A percentile compares a stretch with the other conserved stretches of the same genome.
Conservation (phyloP, 1,140 invertebrate genomes). For the Meloidogyne hapla region DNA sequence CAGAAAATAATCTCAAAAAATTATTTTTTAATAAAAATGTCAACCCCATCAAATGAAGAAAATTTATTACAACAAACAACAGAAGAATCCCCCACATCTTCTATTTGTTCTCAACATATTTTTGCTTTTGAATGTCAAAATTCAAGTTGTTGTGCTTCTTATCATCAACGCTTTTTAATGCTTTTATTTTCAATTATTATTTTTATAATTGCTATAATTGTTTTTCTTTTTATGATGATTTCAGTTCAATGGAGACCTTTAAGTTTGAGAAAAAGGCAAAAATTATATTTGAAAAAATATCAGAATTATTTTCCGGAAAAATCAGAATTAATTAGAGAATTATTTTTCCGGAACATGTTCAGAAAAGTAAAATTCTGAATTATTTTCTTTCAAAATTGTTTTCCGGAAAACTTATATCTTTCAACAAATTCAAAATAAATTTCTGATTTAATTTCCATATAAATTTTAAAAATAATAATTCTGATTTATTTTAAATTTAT, state of each 20-base stretch:
- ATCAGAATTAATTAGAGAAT: too few species aligned
- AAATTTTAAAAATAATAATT: slow-evolving; percentile 8
- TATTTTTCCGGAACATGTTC: too few species aligned
- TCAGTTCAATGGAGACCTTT: slow-evolving; percentile 46
- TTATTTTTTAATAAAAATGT: background rate
- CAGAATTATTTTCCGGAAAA: too few species aligned
- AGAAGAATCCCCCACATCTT: background rate
- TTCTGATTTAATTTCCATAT: slow-evolving; percentile 20
- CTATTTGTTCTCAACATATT: slow-evolving; percentile 25
- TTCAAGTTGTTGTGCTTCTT: slow-evolving; percentile 42
- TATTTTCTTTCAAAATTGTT: slow-evolving; percentile 17
- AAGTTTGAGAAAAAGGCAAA: slow-evolving; percentile 12
- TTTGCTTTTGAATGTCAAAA: slow-evolving; percentile 45
- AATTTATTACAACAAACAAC: background rate
- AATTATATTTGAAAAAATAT: too few species aligned
- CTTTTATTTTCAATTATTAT: slow-evolving; percentile 43
- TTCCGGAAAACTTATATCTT: background rate
- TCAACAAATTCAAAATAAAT: background rate
- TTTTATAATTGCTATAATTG: slow-evolving; percentile 39
- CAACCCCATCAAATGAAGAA: background rate
- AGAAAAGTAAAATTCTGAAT: too few species aligned
- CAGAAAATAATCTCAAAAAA: too few species aligned
- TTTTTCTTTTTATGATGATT: slow-evolving; percentile 40
- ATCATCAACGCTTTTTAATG: slow-evolving; percentile 47
- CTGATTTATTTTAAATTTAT: background rate